Evolutionary conservation across 1,140 invertebrate genomes (phyloP).

Genomic region (roundworm (Caenorhabditis elegans)): WBcel235 BX284605.5:9720001-9720500

Average conservation of each 20-base stretch:
- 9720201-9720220: no score
- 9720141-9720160: no score
- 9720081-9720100: constrained; percentile 7
- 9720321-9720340: constrained; percentile 39
- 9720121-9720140: no score
- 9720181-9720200: no score
- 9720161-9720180: no score
- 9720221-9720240: no score
- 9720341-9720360: constrained; percentile 45
- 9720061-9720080: constrained; percentile 25
- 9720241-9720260: no score
- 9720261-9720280: no score
- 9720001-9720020: neutral
- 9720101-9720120: neutral
- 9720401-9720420: constrained; percentile 48
- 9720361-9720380: constrained; percentile 41
- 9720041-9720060: neutral
- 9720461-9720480: constrained; percentile 51
- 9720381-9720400: constrained; percentile 45
- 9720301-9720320: constrained; percentile 39
- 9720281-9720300: constrained; percentile 47
- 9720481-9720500: constrained; percentile 48
- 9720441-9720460: constrained; percentile 45
- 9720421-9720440: constrained; percentile 42
- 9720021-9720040: neutral